Evolutionary conservation across 2,888 invertebrate genomes (phyloP), one percentile per base, ranked within the genome.

Genomic region (Flabesymbios commensalis): DNA sequence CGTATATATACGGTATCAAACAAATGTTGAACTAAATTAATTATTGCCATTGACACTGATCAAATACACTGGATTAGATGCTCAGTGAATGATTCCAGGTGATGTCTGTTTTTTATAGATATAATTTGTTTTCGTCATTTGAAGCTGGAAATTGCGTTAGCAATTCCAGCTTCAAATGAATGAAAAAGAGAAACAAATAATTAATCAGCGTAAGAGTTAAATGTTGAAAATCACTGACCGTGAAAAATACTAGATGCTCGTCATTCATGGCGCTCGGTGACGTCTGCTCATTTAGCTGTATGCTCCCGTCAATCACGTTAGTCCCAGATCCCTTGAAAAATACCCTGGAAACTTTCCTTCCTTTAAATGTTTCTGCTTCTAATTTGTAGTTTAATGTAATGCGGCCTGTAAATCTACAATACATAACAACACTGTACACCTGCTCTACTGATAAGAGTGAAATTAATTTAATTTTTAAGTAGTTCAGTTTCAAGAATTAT

Each of bases 281-380:
- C 3, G 60, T 47, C 41, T 62, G 62, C 22, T 49, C 58, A 24
- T 59, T 47, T 41, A 62, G 29, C 22, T 42, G 29, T 17, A 63
- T 36, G 22, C 31, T 52, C 33, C 32, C 52, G 26, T 59, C 59
- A 7, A 49, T 31, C n/a, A 43, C 55, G 29, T 52, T 32, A 17
- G 31, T 36, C 2, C n/a, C 36, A 4, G 42, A 22, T 7, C 52
- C 51, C 43, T 65, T 59, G 52, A 69, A 65, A 54, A 31, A 57
- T 19, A 68, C 67, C 14, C 69, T 55, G 14, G 65, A 61, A n/a
- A 60, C 33, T 2, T 41, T 14, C 31, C 53, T 55, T 4, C 63
- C 63, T 1, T 63, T 61, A 57, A 64, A 71, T 24, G 70, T 74
- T 57, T 79, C 79, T 1, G 76, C 75, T 41, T 75, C 74, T 10